Percentiles rank a stretch among this genome's conserved stretches.
phyloP scores from a whole-genome alignment of 92 coral and sea anemone genomes.

The Diadumene lineata region DNA sequence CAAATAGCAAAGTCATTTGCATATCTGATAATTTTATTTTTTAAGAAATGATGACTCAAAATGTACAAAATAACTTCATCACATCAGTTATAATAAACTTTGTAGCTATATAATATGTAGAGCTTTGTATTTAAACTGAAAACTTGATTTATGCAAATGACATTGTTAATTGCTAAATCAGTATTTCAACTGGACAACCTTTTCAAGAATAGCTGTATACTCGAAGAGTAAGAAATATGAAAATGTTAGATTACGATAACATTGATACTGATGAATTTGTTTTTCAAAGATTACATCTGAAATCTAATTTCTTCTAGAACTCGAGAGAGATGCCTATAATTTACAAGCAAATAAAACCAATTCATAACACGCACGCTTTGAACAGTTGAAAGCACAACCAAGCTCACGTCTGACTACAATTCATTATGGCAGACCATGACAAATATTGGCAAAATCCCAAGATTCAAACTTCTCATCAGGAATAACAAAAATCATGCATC shows the following conservation, averaged over 20 bases:
- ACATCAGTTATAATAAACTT: too few relatives aligned
- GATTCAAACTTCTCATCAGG: neutral
- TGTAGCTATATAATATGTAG: too few relatives aligned
- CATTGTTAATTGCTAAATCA: too few relatives aligned
- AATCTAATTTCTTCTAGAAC: neutral
- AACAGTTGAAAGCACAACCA: neutral
- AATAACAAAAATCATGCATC: too few relatives aligned
- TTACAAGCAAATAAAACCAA: neutral
- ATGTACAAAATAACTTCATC: too few relatives aligned
- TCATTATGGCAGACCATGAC: neutral
- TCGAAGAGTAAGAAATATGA: neutral
- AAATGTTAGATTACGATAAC: neutral
- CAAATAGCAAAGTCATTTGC: too few relatives aligned
- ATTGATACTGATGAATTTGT: neutral
- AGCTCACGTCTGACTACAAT: neutral
- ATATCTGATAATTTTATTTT: too few relatives aligned
- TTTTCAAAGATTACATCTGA: neutral
- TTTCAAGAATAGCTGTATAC: slow-evolving; percentile 1
- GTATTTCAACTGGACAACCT: slow-evolving; percentile 13
- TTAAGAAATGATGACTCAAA: too few relatives aligned
- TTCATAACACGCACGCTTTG: neutral
- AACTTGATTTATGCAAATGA: too few relatives aligned
- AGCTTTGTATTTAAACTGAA: too few relatives aligned
- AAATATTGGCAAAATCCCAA: neutral
- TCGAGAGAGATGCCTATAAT: neutral